Evolutionary conservation across 2,888 invertebrate genomes (phyloP).

Genomic region (Macrophya annulata): DNA sequence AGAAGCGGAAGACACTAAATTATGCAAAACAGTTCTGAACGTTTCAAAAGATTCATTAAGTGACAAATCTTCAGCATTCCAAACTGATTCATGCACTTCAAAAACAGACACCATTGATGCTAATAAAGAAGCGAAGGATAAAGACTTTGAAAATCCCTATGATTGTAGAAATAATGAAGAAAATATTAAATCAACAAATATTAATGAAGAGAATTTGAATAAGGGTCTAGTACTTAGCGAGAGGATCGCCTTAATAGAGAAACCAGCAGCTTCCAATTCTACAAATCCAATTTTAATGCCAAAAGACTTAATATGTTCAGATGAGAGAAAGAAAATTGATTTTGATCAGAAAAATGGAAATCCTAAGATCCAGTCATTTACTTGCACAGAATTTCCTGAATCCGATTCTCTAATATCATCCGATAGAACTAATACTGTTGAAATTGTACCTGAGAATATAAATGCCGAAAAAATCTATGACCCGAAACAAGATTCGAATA

Average conservation of each 20-base stretch:
- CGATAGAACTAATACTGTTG: background rate
- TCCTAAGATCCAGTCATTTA: background rate
- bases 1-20: background rate
- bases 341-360: slow-evolving; percentile 1
- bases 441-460: slow-evolving; percentile 21
- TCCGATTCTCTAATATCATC: slow-evolving; percentile 1
- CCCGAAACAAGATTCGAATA: background rate
- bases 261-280: slow-evolving; percentile 13
- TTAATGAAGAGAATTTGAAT: background rate
- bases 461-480: background rate
- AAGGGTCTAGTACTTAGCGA: background rate
- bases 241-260: background rate
- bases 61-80: background rate
- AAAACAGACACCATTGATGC: background rate
- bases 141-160: background rate
- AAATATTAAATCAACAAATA: slow-evolving; percentile 2
- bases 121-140: background rate
- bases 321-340: background rate
- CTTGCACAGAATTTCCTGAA: background rate
- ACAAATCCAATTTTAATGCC: background rate
- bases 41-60: background rate
- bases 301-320: background rate
- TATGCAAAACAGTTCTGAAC: background rate
- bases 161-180: background rate
- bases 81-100: background rate